Evolutionary conservation across 2,797 vertebrate species (phyloP).

Genomic region (Oreochromis grahami): DNA sequence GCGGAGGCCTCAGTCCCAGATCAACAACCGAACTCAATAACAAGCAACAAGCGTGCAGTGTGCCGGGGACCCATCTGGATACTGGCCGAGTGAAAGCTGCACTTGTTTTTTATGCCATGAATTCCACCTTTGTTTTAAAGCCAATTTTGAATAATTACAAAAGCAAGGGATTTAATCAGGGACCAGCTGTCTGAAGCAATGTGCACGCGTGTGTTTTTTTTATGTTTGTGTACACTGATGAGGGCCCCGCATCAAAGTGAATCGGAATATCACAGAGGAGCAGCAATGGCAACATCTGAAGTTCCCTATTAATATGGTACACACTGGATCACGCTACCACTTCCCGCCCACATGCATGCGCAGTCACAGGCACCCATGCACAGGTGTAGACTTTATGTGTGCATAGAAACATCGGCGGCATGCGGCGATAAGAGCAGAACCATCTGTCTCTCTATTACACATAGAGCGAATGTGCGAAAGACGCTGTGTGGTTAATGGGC

Average conservation of each 20-base stretch:
- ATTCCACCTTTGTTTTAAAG: conserved; percentile 67
- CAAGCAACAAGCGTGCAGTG: conserved; percentile 52
- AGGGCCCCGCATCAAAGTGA: conserved; percentile 66
- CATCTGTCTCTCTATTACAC: conserved; percentile 59
- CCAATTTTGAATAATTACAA: conserved; percentile 74
- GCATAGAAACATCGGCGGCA: conserved; percentile 25
- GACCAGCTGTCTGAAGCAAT: conserved; percentile 63
- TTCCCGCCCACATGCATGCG: not conserved
- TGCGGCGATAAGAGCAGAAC: conserved; percentile 41
- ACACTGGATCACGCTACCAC: not conserved
- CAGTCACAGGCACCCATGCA: not conserved
- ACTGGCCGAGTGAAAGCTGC: conserved; percentile 46
- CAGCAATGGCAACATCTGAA: conserved; percentile 52
- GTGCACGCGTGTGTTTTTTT: conserved; percentile 19
- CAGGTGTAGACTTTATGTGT: conserved; percentile 8
- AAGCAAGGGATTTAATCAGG: conserved; percentile 70
- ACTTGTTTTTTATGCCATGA: conserved; percentile 47
- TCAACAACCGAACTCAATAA: conserved; percentile 50
- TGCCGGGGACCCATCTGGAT: conserved; percentile 67
- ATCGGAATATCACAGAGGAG: conserved; percentile 58
- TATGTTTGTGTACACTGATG: conserved; percentile 34
- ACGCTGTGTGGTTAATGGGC: conserved; percentile 47
- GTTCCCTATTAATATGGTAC: conserved; percentile 27
- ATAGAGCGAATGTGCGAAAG: conserved; percentile 31
- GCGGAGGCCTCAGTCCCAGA: conserved; percentile 36